Base-by-base conservation (phyloP, 2,888 invertebrate genomes). In the Acanthococcus lagerstroemiae region DNA sequence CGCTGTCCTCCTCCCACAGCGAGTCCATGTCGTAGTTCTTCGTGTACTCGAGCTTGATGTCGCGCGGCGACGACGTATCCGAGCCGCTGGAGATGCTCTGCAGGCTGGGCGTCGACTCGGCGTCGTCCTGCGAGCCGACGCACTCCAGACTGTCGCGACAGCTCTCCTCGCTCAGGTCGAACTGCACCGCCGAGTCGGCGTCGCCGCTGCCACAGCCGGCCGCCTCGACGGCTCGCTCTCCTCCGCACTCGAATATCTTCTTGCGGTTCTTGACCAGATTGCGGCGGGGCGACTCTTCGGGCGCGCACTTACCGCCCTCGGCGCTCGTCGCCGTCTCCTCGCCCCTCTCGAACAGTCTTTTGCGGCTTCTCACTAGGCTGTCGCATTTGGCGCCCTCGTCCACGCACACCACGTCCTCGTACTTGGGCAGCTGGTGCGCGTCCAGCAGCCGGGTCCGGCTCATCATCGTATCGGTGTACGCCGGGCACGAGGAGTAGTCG, bases 1-100 rank as follows among this genome's bases (percentile, higher is more conserved):
- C 92, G 75, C 90, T 90, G 70, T 87, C 86, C 72, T 86, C 86
- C 67, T 77, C 72, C 17, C 72, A 69, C 30, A 73, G 50, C n/a
- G 73, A 72, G 69, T 74, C 72, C 67, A 73, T 68, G 58, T 74
- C 72, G 66, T 71, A 69, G 26, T 65, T 72, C 73, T 66, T 73
- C 21, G 50, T 48, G 24, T 30, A 54, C 44, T 63, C 63, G n/a
- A 63, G 30, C 73, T 80, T 79, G 78, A 78, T 66, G 79, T 79
- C 69, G 78, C 76, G 68, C 78, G 66, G 70, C 69, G 46, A 60
- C 48, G 70, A 71, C n/a, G 69, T 69, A 54, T 71, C 70, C 65
- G 73, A 68, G 7, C 72, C 71, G 55, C 68, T 70, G 22, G 72
- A 72, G 45, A 72, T 72, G 66, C 72, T 73, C 67, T 72, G 71